Evolutionary conservation across 2,888 invertebrate genomes (phyloP).

Genomic region (Odontocerum albicorne): DNA sequence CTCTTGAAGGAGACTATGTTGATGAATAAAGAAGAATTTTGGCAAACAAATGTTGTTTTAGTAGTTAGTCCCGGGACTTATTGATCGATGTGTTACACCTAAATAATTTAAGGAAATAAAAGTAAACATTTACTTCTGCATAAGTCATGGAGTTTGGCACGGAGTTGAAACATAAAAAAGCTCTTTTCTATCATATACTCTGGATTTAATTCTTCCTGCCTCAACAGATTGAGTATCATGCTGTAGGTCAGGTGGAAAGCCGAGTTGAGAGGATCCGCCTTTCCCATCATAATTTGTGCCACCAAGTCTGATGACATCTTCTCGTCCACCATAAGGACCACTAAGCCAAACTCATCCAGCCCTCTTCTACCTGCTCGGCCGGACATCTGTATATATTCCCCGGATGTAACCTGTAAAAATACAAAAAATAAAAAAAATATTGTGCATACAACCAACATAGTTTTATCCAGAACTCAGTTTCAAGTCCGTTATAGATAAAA

Average conservation of each 20-base stretch:
- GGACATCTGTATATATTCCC: conserved; percentile 99
- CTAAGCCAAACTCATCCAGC: conserved; percentile 94
- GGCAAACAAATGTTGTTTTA: no score
- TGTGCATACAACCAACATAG: no score
- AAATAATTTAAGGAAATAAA: not conserved
- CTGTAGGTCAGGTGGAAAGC: conserved; percentile 99
- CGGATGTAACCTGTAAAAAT: conserved; percentile 76
- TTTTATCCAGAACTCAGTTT: no score
- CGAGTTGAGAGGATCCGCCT: conserved; percentile 95
- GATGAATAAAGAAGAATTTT: no score
- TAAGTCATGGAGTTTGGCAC: conserved; percentile 69
- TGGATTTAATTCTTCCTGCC: conserved; percentile 99
- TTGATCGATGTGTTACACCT: no score
- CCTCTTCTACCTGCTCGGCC: conserved; percentile 97
- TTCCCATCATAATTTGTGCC: conserved; percentile 81
- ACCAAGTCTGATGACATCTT: conserved; percentile 81
- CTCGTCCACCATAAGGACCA: conserved; percentile 98
- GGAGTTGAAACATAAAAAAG: conserved; percentile 99
- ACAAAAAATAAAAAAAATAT: no score
- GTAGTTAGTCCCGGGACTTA: no score
- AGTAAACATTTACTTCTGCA: conserved; percentile 10
- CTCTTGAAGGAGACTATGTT: no score
- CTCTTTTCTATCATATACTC: conserved; percentile 98
- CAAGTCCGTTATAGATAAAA: no score
- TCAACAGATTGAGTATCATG: conserved; percentile 94